phyloP scores from a whole-genome alignment of 2,888 invertebrate genomes.

The Noctua fimbriata region DNA sequence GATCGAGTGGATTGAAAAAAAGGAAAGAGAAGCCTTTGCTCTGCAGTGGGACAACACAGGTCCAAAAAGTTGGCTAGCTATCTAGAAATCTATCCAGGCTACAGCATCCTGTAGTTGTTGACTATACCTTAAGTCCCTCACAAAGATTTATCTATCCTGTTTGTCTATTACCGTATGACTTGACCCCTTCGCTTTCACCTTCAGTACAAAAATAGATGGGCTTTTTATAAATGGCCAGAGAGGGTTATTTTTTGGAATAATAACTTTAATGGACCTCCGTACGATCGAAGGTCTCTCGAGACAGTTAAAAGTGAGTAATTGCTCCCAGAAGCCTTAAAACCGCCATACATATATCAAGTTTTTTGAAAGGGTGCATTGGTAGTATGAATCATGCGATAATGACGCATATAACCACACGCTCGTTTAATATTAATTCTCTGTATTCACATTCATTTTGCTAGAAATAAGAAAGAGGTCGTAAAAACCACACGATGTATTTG shows the following conservation, averaged over 20 bases:
- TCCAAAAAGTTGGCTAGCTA: too few species aligned
- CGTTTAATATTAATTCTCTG: slow-evolving; percentile 1
- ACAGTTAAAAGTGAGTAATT: neutral
- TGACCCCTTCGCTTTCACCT: neutral
- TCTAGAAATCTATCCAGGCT: neutral
- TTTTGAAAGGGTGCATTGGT: neutral
- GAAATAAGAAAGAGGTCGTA: slow-evolving; percentile 13
- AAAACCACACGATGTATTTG: slow-evolving; percentile 16
- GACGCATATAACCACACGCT: slow-evolving; percentile 19
- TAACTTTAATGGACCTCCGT: neutral
- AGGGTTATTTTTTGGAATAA: neutral
- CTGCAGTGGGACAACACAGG: too few species aligned
- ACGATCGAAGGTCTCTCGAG: neutral
- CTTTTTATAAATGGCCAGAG: neutral
- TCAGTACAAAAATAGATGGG: too few species aligned
- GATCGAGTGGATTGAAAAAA: too few species aligned
- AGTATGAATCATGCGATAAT: slow-evolving; percentile 9
- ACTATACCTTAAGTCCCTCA: neutral
- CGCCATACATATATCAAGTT: neutral
- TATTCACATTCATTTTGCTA: neutral
- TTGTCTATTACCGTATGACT: neutral
- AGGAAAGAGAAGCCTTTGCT: too few species aligned
- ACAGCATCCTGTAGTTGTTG: neutral
- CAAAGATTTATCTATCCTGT: slow-evolving; percentile 12
- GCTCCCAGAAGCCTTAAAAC: slow-evolving; percentile 1